Evolutionary conservation across 2,797 vertebrate species (phyloP), one percentile per base, ranked within the genome.

Genomic region (Chaenodraco wilsoni): DNA sequence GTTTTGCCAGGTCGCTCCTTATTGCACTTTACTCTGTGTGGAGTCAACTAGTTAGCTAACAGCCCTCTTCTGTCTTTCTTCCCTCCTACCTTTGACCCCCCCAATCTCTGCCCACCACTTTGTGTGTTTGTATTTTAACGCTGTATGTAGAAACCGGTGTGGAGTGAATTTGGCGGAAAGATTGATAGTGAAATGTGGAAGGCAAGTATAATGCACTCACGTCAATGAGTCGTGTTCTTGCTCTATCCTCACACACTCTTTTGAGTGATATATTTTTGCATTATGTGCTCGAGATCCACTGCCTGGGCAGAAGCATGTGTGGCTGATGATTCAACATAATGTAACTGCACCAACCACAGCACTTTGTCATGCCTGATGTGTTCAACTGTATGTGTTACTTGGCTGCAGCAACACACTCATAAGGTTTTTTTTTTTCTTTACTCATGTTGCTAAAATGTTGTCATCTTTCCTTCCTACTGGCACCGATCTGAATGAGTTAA

Each of bases 101-200:
- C 54, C 46, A 57, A 90, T 90, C 91, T 81, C 44, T 43, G 45
- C 54, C 54, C 23, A 58, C 17, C 70, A 58, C 44, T 6, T 9
- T 79, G 55, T 75, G 59, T 84, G 37, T 81, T 54, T 67, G 59
- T 72, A 70, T 91, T 73, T 87, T 49, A 96, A 97, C 93, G 91
- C 93, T 93, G 84, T 92, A 87, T 95, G 91, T 97, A 98, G 97
- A 98, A 98, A 96, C 96, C 96, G 94, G 94, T 95, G 92, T 99
- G 98, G 97, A 97, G 96, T 97, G 97, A 98, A 94, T 98, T 97
- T 98, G 97, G 97, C 91, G 97, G 97, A 96, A 99, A 99, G 95
- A 98, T 99, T 97, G 98, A 99, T 98, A 98, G 97, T 98, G 97
- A 99, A 88, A 83, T 95, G 88, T 95, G 95, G 95, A 95, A 95